Percentiles rank a stretch among this genome's conserved stretches.
Evolutionary conservation across 2,113 vertebrate genomes (phyloP).

Genomic region (Procavia capensis): DNA sequence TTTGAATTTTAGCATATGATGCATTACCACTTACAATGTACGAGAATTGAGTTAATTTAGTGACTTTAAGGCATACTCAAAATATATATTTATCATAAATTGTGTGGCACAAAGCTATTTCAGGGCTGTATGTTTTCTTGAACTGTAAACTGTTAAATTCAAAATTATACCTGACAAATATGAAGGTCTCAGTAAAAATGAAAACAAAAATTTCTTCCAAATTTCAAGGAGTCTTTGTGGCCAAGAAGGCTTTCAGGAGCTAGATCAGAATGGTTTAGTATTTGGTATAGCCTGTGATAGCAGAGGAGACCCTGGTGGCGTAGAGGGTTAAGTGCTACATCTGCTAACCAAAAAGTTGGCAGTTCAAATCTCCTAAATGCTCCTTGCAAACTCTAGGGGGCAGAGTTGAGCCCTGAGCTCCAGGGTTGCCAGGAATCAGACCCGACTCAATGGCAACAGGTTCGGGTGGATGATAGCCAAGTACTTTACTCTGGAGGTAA

Average conservation of each 20-base stretch:
- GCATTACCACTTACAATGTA: neutral
- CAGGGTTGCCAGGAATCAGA: no score
- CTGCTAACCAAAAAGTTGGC: no score
- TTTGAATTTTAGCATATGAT: neutral
- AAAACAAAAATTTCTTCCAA: neutral
- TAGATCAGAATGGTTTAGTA: neutral
- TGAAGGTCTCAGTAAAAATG: neutral
- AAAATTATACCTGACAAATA: neutral
- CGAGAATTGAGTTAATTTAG: neutral
- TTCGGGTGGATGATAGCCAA: no score
- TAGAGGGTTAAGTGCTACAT: no score
- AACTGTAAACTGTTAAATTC: neutral
- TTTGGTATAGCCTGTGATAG: neutral
- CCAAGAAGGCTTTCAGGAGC: slow-evolving; percentile 25
- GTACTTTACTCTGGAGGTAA: neutral
- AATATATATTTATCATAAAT: neutral
- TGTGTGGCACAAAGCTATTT: neutral
- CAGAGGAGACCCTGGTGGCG: no score
- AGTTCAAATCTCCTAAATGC: no score
- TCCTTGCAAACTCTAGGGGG: no score
- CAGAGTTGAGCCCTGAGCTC: no score
- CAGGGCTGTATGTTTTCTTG: neutral
- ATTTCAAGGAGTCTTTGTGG: neutral
- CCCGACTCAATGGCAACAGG: no score
- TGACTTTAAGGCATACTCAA: neutral